These are phyloP conservation scores for Anhinga anhinga DNA, from an alignment of 2,113 vertebrate genomes.

Conservation along the genomic window DNA sequence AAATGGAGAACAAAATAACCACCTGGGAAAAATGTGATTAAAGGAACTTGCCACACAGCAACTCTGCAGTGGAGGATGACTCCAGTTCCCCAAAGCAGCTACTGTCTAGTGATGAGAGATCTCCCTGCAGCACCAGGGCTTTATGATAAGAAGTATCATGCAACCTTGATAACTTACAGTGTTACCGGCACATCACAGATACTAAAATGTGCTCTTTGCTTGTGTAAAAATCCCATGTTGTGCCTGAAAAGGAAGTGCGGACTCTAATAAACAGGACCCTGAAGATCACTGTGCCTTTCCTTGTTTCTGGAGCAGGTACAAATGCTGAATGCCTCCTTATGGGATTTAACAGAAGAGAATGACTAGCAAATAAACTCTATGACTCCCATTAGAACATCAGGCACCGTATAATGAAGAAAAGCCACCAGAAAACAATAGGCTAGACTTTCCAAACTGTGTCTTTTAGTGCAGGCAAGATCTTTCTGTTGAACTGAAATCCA, in stretches of 20 bases:
- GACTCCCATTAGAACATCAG: not conserved
- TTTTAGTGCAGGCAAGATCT: not conserved
- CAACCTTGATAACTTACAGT: not conserved
- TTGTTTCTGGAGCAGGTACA: not conserved
- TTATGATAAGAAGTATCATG: constrained; percentile 5
- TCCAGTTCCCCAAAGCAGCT: not conserved
- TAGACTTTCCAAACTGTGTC: not conserved
- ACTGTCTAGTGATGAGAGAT: not conserved
- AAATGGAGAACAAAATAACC: not conserved
- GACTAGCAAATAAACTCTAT: not conserved
- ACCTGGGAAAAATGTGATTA: not conserved
- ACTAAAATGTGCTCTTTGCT: not conserved
- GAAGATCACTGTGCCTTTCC: not conserved
- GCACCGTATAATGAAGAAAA: not conserved
- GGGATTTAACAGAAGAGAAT: not conserved
- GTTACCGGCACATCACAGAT: not conserved
- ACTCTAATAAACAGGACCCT: not conserved
- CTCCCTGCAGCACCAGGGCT: not conserved
- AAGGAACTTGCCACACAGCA: not conserved
- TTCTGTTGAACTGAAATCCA: not conserved
- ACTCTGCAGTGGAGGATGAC: not conserved
- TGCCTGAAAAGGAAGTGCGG: not conserved
- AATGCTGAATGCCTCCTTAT: not conserved
- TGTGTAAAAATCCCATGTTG: not conserved
- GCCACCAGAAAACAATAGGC: not conserved